phyloP scores from a whole-genome alignment of 2,888 invertebrate species.

The Drosophila buzzatii region DNA sequence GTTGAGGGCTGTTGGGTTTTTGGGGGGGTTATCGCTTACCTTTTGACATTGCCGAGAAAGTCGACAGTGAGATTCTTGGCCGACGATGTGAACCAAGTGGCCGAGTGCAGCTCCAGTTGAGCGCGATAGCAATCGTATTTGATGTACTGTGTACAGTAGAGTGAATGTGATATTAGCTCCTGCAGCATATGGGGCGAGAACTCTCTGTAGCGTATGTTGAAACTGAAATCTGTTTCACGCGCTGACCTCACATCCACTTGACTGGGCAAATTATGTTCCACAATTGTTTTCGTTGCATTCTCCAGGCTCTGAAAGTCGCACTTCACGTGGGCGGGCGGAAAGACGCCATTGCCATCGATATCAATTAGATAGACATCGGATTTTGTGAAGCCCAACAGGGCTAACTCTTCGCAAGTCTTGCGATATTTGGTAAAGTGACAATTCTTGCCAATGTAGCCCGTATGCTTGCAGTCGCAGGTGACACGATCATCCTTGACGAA shows the following conservation, averaged over 20 bases:
- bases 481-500: constrained; percentile 94
- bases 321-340: constrained; percentile 95
- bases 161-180: constrained; percentile 94
- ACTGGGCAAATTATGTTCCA: constrained; percentile 95
- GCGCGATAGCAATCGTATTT: constrained; percentile 96
- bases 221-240: constrained; percentile 92
- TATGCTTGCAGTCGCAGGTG: constrained; percentile 95
- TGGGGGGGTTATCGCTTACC: constrained; percentile 85
- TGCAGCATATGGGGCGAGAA: constrained; percentile 96
- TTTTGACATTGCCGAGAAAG: constrained; percentile 93
- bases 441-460: constrained; percentile 96
- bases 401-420: constrained; percentile 96
- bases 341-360: constrained; percentile 96
- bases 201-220: constrained; percentile 94
- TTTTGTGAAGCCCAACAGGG: constrained; percentile 93
- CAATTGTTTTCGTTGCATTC: constrained; percentile 94
- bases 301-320: constrained; percentile 96
- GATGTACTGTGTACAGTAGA: constrained; percentile 95
- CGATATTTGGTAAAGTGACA: constrained; percentile 97
- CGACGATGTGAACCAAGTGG: constrained; percentile 95
- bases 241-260: constrained; percentile 94
- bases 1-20: not conserved
- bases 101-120: constrained; percentile 93
- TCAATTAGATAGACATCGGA: constrained; percentile 97
- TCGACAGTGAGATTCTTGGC: constrained; percentile 92